A percentile compares a stretch with the other conserved stretches of the same genome.
phyloP scores from a whole-genome alignment of 2,888 invertebrate species.

The Melieria crassipennis region DNA sequence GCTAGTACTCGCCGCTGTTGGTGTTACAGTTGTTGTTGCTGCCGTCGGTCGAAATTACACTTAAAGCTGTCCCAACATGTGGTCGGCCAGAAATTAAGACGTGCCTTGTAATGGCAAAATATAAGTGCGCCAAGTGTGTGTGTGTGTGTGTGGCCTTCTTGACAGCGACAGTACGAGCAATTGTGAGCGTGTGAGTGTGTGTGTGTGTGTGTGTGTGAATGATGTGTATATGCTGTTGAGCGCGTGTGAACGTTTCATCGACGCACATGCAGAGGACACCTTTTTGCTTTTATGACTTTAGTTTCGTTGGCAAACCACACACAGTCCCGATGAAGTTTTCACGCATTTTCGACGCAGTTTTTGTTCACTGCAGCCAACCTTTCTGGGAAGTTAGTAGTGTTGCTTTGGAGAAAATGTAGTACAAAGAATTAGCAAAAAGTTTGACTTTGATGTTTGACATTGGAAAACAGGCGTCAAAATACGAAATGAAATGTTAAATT shows the following conservation, averaged over 20 bases:
- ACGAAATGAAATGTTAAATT: too few relatives aligned
- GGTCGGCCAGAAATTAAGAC: conserved; percentile 17
- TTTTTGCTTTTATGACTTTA: conserved; percentile 49
- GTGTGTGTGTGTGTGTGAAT: conserved; percentile 11
- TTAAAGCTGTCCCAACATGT: conserved; percentile 13
- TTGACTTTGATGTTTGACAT: too few relatives aligned
- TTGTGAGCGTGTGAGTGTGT: not conserved
- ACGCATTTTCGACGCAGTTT: too few relatives aligned
- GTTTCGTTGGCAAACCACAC: conserved; percentile 1
- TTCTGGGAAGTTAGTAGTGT: too few relatives aligned
- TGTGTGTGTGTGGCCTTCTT: not conserved
- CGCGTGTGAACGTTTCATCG: not conserved
- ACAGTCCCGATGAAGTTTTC: too few relatives aligned
- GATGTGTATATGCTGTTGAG: not conserved
- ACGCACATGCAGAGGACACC: conserved; percentile 31
- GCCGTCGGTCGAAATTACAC: not conserved
- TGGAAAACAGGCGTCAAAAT: too few relatives aligned
- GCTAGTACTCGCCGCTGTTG: too few relatives aligned
- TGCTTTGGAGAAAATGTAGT: too few relatives aligned
- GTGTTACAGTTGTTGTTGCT: conserved; percentile 35
- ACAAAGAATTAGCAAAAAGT: too few relatives aligned
- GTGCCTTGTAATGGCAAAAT: conserved; percentile 1
- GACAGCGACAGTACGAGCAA: too few relatives aligned
- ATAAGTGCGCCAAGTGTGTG: conserved; percentile 1
- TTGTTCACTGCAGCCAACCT: too few relatives aligned